Percentiles rank a stretch among this genome's conserved stretches.
Evolutionary conservation across 2,113 vertebrate species (phyloP).

Genomic region (Lophochroa leadbeateri): DNA sequence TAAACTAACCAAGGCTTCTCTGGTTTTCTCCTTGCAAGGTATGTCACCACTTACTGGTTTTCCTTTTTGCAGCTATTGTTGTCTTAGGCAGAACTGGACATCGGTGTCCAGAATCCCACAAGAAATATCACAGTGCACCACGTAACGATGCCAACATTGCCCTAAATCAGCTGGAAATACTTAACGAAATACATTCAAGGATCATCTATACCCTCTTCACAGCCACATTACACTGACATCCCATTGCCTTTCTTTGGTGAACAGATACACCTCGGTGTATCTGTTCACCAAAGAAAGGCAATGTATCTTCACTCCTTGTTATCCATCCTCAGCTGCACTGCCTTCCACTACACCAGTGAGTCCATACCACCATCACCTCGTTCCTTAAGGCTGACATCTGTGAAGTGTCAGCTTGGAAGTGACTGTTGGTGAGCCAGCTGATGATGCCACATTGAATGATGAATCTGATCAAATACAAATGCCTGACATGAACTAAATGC

Average conservation of each 20-base stretch:
- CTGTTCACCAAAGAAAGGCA: too few relatives aligned
- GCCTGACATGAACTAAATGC: not conserved
- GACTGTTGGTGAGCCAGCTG: not conserved
- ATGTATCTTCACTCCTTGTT: too few relatives aligned
- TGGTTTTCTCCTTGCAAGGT: not conserved
- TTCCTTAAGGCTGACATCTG: fast-evolving
- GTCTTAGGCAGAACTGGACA: not conserved
- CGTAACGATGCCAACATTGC: not conserved
- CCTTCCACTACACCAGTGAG: not conserved
- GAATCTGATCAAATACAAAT: not conserved
- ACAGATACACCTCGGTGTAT: too few relatives aligned
- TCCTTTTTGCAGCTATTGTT: not conserved
- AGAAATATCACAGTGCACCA: not conserved
- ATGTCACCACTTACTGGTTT: fast-evolving
- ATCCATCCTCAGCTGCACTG: fast-evolving
- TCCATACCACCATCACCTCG: fast-evolving
- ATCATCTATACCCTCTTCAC: not conserved
- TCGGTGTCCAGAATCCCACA: not conserved
- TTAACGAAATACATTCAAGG: not conserved
- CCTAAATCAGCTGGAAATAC: not conserved
- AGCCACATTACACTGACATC: not conserved
- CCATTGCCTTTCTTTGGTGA: not conserved
- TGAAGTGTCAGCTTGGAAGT: not conserved
- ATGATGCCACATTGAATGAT: not conserved
- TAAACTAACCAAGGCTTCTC: not conserved